phyloP scores from a whole-genome alignment of 2,888 invertebrate genomes.

The Temnothorax unifasciatus region DNA sequence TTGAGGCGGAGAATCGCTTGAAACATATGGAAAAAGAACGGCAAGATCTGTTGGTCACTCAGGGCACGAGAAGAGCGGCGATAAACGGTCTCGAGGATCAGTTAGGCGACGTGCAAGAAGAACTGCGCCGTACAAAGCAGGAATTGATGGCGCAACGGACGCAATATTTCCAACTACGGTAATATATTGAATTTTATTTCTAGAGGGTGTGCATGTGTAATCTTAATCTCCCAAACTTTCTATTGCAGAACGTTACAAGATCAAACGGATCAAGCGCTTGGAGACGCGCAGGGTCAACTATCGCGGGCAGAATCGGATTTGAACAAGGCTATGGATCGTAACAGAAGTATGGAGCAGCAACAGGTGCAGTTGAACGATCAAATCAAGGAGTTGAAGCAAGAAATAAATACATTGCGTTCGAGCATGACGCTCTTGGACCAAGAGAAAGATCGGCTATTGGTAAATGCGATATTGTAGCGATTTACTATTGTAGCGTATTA shows the following conservation, averaged over 20 bases:
- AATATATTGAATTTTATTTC: slow-evolving; percentile 34
- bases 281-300: slow-evolving; percentile 90
- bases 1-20: slow-evolving; percentile 87
- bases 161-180: slow-evolving; percentile 89
- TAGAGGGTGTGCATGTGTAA: background rate
- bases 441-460: slow-evolving; percentile 90
- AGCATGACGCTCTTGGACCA: slow-evolving; percentile 90
- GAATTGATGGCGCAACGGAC: slow-evolving; percentile 88
- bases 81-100: slow-evolving; percentile 88
- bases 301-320: slow-evolving; percentile 89
- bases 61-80: slow-evolving; percentile 87
- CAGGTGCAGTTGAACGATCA: slow-evolving; percentile 89
- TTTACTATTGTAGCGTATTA: background rate
- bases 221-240: background rate
- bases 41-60: slow-evolving; percentile 87
- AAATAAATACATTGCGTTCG: slow-evolving; percentile 89
- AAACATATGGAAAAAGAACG: slow-evolving; percentile 88
- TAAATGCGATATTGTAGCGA: slow-evolving; percentile 78
- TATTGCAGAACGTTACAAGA: slow-evolving; percentile 90
- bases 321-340: slow-evolving; percentile 88
- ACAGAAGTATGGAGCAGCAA: slow-evolving; percentile 88
- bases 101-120: slow-evolving; percentile 87
- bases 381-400: slow-evolving; percentile 88
- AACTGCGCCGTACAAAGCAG: slow-evolving; percentile 86
- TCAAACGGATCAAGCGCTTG: slow-evolving; percentile 91